Conservation (phyloP, 2,113 vertebrate species). For the Merops nubicus region DNA sequence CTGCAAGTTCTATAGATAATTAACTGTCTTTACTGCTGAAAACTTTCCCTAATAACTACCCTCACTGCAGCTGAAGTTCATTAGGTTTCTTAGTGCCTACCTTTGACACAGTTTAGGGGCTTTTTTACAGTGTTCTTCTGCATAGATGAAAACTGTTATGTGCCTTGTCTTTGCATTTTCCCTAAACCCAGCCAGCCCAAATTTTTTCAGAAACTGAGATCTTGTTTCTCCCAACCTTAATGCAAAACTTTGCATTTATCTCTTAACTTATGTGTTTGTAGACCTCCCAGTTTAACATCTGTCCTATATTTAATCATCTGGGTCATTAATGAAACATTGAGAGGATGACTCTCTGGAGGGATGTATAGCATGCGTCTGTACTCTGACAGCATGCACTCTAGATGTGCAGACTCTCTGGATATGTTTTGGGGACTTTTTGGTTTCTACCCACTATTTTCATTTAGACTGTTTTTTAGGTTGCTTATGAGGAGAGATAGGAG, state of each 20-base stretch:
- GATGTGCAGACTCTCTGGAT: neutral
- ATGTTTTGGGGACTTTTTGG: no score
- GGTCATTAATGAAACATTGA: neutral
- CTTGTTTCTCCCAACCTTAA: neutral
- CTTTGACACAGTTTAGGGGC: neutral
- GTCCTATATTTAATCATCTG: neutral
- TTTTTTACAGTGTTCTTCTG: neutral
- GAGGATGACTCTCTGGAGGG: neutral
- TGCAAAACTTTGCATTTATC: neutral
- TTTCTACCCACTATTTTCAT: neutral
- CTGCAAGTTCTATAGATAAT: neutral
- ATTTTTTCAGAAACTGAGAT: neutral
- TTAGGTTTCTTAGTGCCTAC: neutral
- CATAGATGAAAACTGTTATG: neutral
- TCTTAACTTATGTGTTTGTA: neutral
- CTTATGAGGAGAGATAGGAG: neutral
- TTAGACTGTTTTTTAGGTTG: neutral
- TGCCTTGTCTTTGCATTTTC: neutral
- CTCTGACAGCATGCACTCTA: rapidly evolving
- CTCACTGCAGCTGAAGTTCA: neutral
- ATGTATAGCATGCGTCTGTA: neutral
- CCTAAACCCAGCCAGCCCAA: neutral
- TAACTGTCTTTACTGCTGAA: neutral
- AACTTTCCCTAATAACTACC: neutral
- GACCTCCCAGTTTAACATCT: neutral